Base-by-base conservation (phyloP, 2,113 vertebrate species). In the Hepsetus odoe region DNA sequence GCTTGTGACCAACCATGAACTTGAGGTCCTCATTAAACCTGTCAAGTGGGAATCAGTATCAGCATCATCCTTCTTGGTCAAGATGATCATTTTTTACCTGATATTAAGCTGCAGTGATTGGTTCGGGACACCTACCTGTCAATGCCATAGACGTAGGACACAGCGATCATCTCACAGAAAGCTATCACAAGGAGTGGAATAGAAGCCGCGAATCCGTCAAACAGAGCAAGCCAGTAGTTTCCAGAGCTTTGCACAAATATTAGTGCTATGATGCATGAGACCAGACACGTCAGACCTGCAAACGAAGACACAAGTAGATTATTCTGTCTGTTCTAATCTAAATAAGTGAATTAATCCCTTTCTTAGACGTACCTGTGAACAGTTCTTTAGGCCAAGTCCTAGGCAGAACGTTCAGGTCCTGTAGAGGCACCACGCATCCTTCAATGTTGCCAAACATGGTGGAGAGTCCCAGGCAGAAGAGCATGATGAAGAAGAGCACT, bases 401-500 rank as follows among this genome's bases (percentile, higher is more conserved):
- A 0, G 96, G 91, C 62, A 96, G 33, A 3, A 97, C 0, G 2
- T 89, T 90, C 7, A 99, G 91, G 59, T 99, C 97, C 85, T 95
- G 92, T 69, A 99, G 82, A 35, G 98, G 97, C 58, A 93, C 95
- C 1, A 95, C 89, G 14, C 98, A 95, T 0, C 97, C 97, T 84
- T 99, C 98, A 3, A 97, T 93, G 81, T 87, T 98, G 12, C 97
- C 98, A 74, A 99, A 99, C 98, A 99, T 99, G 33, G 98, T 98
- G 0, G 98, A 99, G 42, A 99, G 94, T 30, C 97, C 98, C 20
- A 99, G 91, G 82, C 98, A 99, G 91, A 99, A 98, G n/a, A 99
- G 95, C 98, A 99, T 99, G 89, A 95, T 32, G 82, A 99, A 99
- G 92, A 99, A 99, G 3, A 98, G 94, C 4, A 99, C 91, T 0